Base-by-base conservation (phyloP, 2,797 vertebrate genomes). In the Myoxocephalus aenaeus region DNA sequence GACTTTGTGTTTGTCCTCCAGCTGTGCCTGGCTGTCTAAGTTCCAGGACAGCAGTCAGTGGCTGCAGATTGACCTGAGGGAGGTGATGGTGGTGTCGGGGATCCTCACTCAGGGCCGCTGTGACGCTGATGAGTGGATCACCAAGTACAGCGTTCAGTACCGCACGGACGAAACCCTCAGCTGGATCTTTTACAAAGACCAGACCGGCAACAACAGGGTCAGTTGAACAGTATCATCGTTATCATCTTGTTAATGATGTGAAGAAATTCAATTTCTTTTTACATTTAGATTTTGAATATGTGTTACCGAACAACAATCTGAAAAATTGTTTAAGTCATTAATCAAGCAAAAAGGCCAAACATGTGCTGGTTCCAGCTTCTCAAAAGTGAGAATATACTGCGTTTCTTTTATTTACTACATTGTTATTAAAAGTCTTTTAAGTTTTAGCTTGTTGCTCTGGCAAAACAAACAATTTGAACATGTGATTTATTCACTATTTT, bases 121-220 rank as follows among this genome's bases (percentile, higher is more conserved):
- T 14, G 98, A 99, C 0, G 96, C 97, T 0, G 98, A 99, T 0
- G 98, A 99, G 91, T 99, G 98, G 98, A 93, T 99, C 94, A 99
- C 98, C 82, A 99, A 99, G 90, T 99, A 98, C 91, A 97, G 96
- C 0, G 83, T 99, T 4, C 97, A 98, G 91, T 99, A 97, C 86
- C 96, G 97, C 90, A 95, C 94, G 0, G 95, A 96, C 0, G 96
- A 98, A 5, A 96, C 91, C 51, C 94, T 98, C 86, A 99, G 97
- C 93, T 99, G 98, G 98, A 96, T 99, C 87, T 99, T 97, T 91
- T 99, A 99, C 94, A 99, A 99, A 90, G 98, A 99, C 91, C 97
- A 98, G 92, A 98, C 97, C 0, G 98, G 98, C 58, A 99, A 99
- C 94, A 99, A 99, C 90, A 92, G 97, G 94, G 98, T 99, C 48